Percentiles rank a stretch among this genome's conserved stretches.
Evolutionary conservation across 2,888 invertebrate genomes (phyloP).

Genomic region (Sminthurides aquaticus): DNA sequence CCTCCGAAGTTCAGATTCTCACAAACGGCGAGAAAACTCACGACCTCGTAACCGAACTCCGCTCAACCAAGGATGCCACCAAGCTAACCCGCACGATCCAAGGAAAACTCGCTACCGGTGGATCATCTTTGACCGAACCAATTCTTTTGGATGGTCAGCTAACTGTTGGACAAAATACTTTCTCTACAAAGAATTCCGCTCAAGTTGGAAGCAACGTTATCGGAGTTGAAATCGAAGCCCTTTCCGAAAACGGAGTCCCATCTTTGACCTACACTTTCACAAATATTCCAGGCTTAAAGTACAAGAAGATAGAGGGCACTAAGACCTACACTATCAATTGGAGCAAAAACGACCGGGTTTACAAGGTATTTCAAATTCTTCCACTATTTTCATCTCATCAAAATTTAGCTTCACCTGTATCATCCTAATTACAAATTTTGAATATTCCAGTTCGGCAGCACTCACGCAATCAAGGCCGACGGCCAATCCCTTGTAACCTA

Average conservation of each 20-base stretch:
- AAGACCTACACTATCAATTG: background rate
- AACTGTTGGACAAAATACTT: background rate
- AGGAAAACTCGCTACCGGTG: slow-evolving; percentile 2
- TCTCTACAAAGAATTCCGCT: background rate
- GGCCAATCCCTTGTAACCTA: slow-evolving; percentile 7
- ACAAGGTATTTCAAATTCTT: too few species aligned
- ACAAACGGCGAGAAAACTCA: background rate
- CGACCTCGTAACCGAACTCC: background rate
- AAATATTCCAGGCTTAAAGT: slow-evolving; percentile 8
- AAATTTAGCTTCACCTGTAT: too few species aligned
- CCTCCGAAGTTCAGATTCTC: background rate
- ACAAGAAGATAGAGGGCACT: slow-evolving; percentile 14
- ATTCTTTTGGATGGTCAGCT: background rate
- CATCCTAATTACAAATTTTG: background rate
- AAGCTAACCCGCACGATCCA: background rate
- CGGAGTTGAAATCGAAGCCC: slow-evolving; percentile 6
- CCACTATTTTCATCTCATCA: too few species aligned
- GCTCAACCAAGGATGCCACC: background rate
- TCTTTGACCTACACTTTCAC: slow-evolving; percentile 4
- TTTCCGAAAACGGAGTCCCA: background rate
- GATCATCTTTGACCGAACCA: background rate
- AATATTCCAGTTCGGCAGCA: slow-evolving; percentile 1
- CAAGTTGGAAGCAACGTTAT: background rate
- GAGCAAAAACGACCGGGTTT: too few species aligned
- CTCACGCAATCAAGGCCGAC: slow-evolving; percentile 6